These are phyloP conservation scores for Papilio polyxenes DNA, from an alignment of 1,140 invertebrate genomes.

Conservation along the genomic window DNA sequence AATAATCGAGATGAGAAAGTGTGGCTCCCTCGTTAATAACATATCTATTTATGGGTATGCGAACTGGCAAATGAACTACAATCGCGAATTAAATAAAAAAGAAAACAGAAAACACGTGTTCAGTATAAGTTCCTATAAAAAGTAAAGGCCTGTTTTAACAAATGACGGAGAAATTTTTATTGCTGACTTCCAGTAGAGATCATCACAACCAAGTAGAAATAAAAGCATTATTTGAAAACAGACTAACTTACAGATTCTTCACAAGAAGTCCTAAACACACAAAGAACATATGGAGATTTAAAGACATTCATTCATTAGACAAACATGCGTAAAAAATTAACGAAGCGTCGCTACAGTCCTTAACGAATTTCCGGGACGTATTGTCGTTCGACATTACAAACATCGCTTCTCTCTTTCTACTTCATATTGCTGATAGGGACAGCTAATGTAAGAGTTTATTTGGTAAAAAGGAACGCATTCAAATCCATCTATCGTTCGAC, in stretches of 20 bases:
- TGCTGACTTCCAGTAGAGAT: neutral
- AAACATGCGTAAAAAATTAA: conserved; percentile 76
- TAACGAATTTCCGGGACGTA: conserved; percentile 76
- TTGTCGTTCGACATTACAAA: conserved; percentile 44
- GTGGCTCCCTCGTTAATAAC: conserved; percentile 41
- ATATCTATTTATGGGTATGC: conserved; percentile 10
- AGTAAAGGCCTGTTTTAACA: neutral
- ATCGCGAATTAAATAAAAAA: neutral
- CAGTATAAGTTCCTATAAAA: neutral
- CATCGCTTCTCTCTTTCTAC: conserved; percentile 50
- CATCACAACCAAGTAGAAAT: neutral
- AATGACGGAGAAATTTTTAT: neutral
- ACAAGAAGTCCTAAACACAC: conserved; percentile 35
- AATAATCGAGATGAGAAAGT: conserved; percentile 57
- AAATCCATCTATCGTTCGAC: conserved; percentile 63
- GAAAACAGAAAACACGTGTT: neutral
- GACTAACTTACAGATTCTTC: conserved; percentile 35
- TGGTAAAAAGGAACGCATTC: conserved; percentile 49
- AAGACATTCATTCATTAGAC: conserved; percentile 76
- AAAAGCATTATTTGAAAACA: conserved; percentile 19
- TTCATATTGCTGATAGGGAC: conserved; percentile 49
- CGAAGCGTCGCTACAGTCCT: conserved; percentile 72
- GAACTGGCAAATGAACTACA: neutral
- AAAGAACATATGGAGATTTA: conserved; percentile 68
- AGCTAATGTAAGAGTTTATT: conserved; percentile 44